Conservation (phyloP, 2,797 vertebrate species). For the Gobio occitaniae region DNA sequence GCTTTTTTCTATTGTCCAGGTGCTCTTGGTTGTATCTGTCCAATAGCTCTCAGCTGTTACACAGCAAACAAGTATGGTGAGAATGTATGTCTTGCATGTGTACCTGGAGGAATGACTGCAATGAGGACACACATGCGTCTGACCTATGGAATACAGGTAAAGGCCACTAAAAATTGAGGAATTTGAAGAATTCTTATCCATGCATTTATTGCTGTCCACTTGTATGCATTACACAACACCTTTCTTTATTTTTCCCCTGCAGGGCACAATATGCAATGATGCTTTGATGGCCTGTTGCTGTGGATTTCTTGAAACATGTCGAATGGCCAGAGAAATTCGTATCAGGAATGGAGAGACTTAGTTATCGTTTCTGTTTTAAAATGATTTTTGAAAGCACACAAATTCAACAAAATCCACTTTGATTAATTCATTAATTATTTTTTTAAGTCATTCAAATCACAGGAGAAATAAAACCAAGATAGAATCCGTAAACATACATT, state of each 20-base stretch:
- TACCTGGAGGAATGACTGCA: conserved; percentile 82
- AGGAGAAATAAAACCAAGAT: background rate
- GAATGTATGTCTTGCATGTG: conserved; percentile 74
- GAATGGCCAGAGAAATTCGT: conserved; percentile 86
- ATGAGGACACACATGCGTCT: conserved; percentile 87
- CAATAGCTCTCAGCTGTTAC: conserved; percentile 77
- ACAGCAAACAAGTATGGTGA: conserved; percentile 83
- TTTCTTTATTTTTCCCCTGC: conserved; percentile 25
- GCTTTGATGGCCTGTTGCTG: conserved; percentile 80
- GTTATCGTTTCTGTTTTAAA: conserved; percentile 8
- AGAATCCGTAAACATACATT: background rate
- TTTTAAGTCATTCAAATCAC: background rate
- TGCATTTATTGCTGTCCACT: background rate
- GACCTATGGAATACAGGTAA: conserved; percentile 84
- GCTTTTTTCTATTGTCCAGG: conserved; percentile 67
- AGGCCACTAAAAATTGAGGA: background rate
- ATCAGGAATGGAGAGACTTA: conserved; percentile 77
- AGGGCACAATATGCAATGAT: conserved; percentile 85
- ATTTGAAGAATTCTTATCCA: background rate
- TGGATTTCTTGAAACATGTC: conserved; percentile 79
- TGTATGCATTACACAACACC: too few relatives aligned
- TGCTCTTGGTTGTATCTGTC: conserved; percentile 76
- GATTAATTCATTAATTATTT: background rate
- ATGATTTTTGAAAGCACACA: background rate
- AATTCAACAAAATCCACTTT: background rate